Evolutionary conservation across 1,140 invertebrate species (phyloP).

Genomic region (Oncopodura yosiiana): DNA sequence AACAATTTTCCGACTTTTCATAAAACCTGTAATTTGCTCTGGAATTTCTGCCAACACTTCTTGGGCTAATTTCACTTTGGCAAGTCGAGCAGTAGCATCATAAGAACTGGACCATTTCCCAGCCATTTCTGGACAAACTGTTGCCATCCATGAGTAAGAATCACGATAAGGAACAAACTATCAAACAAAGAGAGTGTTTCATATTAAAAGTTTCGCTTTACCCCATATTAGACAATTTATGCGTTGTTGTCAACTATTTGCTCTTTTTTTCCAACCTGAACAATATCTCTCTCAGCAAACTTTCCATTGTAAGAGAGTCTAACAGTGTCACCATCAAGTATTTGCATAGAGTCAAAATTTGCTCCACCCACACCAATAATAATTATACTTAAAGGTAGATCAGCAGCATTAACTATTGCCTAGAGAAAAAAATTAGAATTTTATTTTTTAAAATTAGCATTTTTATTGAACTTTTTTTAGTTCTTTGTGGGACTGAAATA

Average conservation of each 20-base stretch:
- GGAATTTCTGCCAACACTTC: conserved; percentile 55
- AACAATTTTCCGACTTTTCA: conserved; percentile 46
- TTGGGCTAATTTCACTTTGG: conserved; percentile 43
- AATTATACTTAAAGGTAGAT: conserved; percentile 47
- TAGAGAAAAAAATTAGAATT: conserved; percentile 35
- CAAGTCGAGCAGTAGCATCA: conserved; percentile 20
- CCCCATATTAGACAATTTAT: too few relatives aligned
- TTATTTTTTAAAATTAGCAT: not conserved
- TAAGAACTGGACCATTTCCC: conserved; percentile 27
- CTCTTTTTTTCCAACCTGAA: conserved; percentile 38
- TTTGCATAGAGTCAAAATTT: conserved; percentile 42
- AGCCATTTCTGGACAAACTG: conserved; percentile 15
- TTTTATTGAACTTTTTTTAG: not conserved
- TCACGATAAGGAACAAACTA: conserved; percentile 30
- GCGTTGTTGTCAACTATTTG: too few relatives aligned
- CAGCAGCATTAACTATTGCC: conserved; percentile 47
- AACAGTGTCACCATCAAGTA: conserved; percentile 41
- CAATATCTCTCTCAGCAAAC: conserved; percentile 40
- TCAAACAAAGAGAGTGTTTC: not conserved
- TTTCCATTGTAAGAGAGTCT: conserved; percentile 37
- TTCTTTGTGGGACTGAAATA: not conserved
- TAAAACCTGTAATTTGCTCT: conserved; percentile 49
- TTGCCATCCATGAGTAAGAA: conserved; percentile 23
- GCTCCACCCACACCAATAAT: conserved; percentile 51
- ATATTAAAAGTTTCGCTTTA: too few relatives aligned